Base-by-base conservation (phyloP, 2,797 vertebrate species). In the Typhlichthys eigenmanni region DNA sequence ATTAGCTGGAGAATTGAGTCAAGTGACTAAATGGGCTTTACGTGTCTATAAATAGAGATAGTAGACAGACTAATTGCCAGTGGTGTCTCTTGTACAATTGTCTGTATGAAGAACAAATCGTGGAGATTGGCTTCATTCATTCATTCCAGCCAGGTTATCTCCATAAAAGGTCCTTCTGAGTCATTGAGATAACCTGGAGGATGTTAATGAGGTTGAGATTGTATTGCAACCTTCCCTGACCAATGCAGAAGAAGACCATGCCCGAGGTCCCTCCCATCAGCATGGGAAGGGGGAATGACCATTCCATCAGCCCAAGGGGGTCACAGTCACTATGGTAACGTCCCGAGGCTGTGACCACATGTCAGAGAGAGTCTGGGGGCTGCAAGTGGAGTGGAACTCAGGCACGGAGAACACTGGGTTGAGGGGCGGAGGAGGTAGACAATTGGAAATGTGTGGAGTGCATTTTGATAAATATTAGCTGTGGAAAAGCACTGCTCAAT, bases 311-410 rank as follows among this genome's bases (percentile, higher is more conserved):
- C 81, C 85, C 49, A 65, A 76, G 79, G 86, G 87, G 83, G 84
- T 63, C 72, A 13, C 13, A 63, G 85, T 87, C 71, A 13, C 88
- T 83, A 89, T 90, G 87, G 89, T 69, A 88, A 92, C 82, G 63
- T 88, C 88, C 90, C 59, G 79, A 87, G 87, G 89, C 90, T 85
- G 68, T 89, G 86, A 89, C 87, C 90, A 89, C 90, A 92, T 90
- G 89, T 89, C 87, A 75, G 68, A 82, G 80, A 75, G 72, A 83
- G 80, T 77, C 76, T 82, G 71, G 79, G 68, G 76, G 73, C 71
- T 69, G 67, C 68, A 69, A 84, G 76, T 75, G 74, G 74, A 85
- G 71, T 52, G 6, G 57, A 61, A 69, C 68, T 55, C 60, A 13
- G 49, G 66, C 64, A 71, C 58, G 69, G 78, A 50, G 53, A 64